Base-by-base conservation (phyloP, 2,113 vertebrate genomes). In the Cyanistes caeruleus region DNA sequence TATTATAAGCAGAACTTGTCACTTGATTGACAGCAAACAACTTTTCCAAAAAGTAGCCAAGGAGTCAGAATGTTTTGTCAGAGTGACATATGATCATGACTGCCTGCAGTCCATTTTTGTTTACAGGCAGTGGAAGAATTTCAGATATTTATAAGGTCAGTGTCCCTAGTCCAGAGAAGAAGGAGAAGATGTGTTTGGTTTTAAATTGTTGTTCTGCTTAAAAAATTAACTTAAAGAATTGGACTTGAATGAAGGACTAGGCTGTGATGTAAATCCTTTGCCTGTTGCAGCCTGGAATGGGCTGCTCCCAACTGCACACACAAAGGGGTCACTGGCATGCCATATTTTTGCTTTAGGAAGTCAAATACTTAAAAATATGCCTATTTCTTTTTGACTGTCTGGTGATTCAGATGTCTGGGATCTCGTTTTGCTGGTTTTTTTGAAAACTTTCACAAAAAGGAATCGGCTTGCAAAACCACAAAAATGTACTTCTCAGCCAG, bases 341-440 rank as follows among this genome's bases (percentile, higher is more conserved):
- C n/a, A 4, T 75, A 35, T 55, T 88, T 93, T 91, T 93, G 59
- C 67, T 95, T 90, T 81, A 86, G 82, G 73, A 94, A 94, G 49
- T 83, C 74, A 91, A 72, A 52, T 91, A 24, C 72, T 94, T 73
- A 56, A 94, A 87, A 63, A 89, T 39, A 53, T n/a, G 28, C 73
- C 56, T 58, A 25, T 46, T 75, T 75, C 72, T 74, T 89, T 92
- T 81, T 83, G 2, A 64, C 59, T 28, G 76, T 91, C 94, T 93
- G 83, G 81, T 97, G 97, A 97, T 92, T 98, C 96, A 97, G 79
- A 88, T 91, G 92, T 96, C 95, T 97, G 90, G 91, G 91, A 93
- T 93, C 93, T 91, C 48, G 69, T 91, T 97, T 91, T 96, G 39
- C 90, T 91, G 92, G 52, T 89, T 95, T 96, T 96, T 85, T 88